Percentiles rank a stretch among this genome's conserved stretches.
Conservation (phyloP, 2,888 invertebrate species). For the Drosophila ochracea region DNA sequence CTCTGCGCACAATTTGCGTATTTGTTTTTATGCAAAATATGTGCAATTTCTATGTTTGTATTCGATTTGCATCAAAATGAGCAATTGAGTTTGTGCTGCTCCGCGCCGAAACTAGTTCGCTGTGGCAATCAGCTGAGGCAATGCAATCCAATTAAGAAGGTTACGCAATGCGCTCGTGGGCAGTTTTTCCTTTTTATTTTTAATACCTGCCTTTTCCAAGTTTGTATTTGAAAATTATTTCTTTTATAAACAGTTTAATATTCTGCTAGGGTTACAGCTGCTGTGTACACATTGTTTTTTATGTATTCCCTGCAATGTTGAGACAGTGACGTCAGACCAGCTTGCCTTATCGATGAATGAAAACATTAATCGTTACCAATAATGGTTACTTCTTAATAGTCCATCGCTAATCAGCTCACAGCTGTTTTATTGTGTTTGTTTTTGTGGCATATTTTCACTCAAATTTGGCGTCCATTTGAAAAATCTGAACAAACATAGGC, state of each 20-base stretch:
- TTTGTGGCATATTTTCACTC: constrained; percentile 9
- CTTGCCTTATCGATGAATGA: neutral
- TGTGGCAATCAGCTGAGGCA: constrained; percentile 29
- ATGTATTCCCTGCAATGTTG: too few species aligned
- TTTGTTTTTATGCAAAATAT: constrained; percentile 1
- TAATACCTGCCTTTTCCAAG: accelerated
- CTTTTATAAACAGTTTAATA: neutral
- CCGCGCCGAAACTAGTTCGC: constrained; percentile 33
- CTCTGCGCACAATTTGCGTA: neutral
- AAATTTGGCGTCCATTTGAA: constrained; percentile 36
- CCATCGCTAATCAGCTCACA: constrained; percentile 26
- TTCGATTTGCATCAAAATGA: constrained; percentile 49
- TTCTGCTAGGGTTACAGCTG: too few species aligned
- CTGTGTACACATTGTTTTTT: neutral
- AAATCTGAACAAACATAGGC: neutral
- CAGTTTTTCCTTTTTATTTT: too few species aligned
- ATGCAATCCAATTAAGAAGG: constrained; percentile 4
- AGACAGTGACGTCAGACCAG: neutral
- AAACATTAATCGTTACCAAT: neutral
- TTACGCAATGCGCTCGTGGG: neutral
- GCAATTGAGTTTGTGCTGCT: constrained; percentile 31
- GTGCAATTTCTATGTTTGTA: constrained; percentile 32
- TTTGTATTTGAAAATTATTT: neutral
- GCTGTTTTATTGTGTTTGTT: constrained; percentile 91
- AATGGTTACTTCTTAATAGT: too few species aligned